A percentile compares a stretch with the other conserved stretches of the same genome.
Conservation (phyloP, 1,140 invertebrate genomes). For the Lutraria rhynchaena region DNA sequence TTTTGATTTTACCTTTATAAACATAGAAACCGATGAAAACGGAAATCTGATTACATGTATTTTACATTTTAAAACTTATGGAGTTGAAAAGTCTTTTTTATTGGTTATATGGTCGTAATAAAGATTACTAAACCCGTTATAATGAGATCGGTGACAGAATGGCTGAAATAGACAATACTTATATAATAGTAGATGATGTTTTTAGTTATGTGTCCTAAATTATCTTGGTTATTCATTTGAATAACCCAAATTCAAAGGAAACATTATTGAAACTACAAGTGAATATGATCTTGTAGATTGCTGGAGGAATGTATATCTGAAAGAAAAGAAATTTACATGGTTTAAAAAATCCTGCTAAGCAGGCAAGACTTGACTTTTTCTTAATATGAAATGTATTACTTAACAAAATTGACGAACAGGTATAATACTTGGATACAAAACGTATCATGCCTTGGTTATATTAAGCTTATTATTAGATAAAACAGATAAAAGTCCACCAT, state of each 20-base stretch:
- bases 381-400: conserved; percentile 14
- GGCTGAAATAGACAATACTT: no score
- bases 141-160: background rate
- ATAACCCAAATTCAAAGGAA: no score
- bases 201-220: no score
- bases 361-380: conserved; percentile 40
- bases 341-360: conserved; percentile 18
- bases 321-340: conserved; percentile 36
- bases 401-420: background rate
- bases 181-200: no score
- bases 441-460: conserved; percentile 25
- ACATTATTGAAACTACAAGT: no score
- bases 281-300: conserved; percentile 32
- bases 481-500: conserved; percentile 16
- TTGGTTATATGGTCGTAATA: conserved; percentile 47
- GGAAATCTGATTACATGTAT: conserved; percentile 37
- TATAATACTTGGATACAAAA: conserved; percentile 1
- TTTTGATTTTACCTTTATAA: conserved; percentile 18
- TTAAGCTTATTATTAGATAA: conserved; percentile 24
- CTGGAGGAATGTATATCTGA: background rate
- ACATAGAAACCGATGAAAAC: conserved; percentile 1
- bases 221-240: no score
- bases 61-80: conserved; percentile 7
- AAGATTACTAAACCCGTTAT: conserved; percentile 23
- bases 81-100: background rate